A percentile compares a stretch with the other conserved stretches of the same genome.
Conservation (phyloP, 35 echinoderm and acorn worm genomes). For the Anneissia japonica region DNA sequence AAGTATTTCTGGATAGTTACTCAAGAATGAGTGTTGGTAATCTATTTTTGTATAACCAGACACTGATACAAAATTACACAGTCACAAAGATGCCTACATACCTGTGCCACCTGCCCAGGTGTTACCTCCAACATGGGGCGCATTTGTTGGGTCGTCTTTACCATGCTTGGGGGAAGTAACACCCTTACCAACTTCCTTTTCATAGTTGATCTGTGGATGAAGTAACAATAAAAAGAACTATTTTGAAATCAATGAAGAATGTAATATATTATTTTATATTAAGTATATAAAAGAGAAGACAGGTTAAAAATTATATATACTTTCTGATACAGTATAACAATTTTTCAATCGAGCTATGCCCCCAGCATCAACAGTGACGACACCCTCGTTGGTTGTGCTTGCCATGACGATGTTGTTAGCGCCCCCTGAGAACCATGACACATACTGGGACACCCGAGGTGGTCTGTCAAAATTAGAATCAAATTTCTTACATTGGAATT, state of each 20-base stretch:
- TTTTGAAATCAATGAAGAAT: too few relatives aligned
- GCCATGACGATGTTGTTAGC: slow-evolving; percentile 12
- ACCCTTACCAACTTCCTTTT: slow-evolving; percentile 53
- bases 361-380: slow-evolving; percentile 78
- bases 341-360: slow-evolving; percentile 59
- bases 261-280: too few relatives aligned
- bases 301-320: too few relatives aligned
- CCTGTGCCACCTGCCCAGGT: slow-evolving; percentile 88
- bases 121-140: slow-evolving; percentile 81
- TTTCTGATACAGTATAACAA: too few relatives aligned
- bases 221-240: slow-evolving; percentile 9
- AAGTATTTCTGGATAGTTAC: too few relatives aligned
- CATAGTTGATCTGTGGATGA: slow-evolving; percentile 64
- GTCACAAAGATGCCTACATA: neutral
- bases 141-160: slow-evolving; percentile 64
- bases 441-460: slow-evolving; percentile 15
- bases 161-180: slow-evolving; percentile 75
- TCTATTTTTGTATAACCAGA: too few relatives aligned
- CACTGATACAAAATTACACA: too few relatives aligned
- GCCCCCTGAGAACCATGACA: slow-evolving; percentile 38
- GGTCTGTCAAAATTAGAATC: slow-evolving; percentile 24
- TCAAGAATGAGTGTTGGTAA: too few relatives aligned
- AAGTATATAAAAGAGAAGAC: too few relatives aligned
- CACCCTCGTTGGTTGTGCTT: slow-evolving; percentile 48
- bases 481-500: neutral